Evolutionary conservation across 2,113 vertebrate species (phyloP).

Genomic region (Marcusenius ussheri): DNA sequence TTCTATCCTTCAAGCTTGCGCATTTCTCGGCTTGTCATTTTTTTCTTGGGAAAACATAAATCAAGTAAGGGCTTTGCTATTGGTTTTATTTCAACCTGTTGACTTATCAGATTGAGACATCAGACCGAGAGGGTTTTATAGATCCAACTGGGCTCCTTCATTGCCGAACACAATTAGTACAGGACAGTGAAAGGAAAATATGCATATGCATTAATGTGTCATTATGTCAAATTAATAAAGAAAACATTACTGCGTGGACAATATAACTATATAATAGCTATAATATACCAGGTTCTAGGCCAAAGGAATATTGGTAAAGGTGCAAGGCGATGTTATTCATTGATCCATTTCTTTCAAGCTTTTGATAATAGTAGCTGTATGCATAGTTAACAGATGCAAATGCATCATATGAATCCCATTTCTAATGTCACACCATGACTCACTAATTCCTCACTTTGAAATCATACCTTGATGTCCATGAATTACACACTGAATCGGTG

Average conservation of each 20-base stretch:
- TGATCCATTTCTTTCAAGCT: not conserved
- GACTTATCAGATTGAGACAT: not conserved
- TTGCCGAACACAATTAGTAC: not conserved
- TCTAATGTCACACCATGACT: not conserved
- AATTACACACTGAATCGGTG: not conserved
- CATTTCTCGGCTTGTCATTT: not conserved
- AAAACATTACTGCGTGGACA: not conserved
- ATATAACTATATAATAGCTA: not conserved
- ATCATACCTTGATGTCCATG: not conserved
- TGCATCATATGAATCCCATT: not conserved
- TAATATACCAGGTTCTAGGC: not conserved
- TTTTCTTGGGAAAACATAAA: not conserved
- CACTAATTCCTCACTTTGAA: not conserved
- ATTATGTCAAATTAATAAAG: not conserved
- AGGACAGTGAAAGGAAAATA: not conserved
- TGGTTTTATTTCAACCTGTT: not conserved
- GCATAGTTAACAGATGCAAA: not conserved
- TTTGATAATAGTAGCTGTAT: not conserved
- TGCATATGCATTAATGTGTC: not conserved
- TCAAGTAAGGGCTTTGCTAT: not conserved
- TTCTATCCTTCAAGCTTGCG: not conserved
- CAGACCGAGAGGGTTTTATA: not conserved
- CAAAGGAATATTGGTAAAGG: not conserved
- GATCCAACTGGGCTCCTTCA: not conserved
- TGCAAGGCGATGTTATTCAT: not conserved